Percentiles rank a stretch among this genome's conserved stretches.
Conservation (phyloP, 2,113 vertebrate species). For the Pelusios castaneus region DNA sequence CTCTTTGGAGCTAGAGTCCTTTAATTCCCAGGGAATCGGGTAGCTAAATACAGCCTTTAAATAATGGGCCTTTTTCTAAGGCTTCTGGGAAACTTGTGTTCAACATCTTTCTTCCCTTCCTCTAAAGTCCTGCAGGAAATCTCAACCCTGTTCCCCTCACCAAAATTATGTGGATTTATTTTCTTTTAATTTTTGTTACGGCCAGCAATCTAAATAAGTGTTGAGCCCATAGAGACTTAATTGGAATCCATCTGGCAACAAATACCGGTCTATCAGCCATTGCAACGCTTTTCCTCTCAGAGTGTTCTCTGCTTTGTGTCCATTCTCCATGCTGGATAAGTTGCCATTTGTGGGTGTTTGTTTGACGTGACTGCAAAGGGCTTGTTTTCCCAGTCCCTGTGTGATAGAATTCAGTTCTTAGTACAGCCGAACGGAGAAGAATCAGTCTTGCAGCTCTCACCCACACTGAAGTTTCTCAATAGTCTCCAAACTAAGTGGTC, state of each 20-base stretch:
- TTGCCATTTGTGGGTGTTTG: neutral
- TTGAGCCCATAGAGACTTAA: neutral
- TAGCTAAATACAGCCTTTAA: neutral
- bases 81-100: neutral
- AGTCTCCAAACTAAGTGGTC: neutral
- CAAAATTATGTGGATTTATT: neutral
- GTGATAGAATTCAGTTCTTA: neutral
- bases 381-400: neutral
- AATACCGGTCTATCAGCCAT: neutral
- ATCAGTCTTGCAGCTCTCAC: neutral
- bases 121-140: neutral
- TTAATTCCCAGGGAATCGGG: neutral
- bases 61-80: neutral
- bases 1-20: neutral
- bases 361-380: neutral
- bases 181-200: neutral
- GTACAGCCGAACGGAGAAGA: neutral
- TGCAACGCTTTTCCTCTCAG: neutral
- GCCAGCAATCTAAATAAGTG: neutral
- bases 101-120: neutral
- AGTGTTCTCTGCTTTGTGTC: neutral
- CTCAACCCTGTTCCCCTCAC: neutral
- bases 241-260: neutral
- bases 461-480: accelerated
- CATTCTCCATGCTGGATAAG: neutral